Conservation (phyloP, 2,888 invertebrate species). For the Hemistola chrysoprasaria region DNA sequence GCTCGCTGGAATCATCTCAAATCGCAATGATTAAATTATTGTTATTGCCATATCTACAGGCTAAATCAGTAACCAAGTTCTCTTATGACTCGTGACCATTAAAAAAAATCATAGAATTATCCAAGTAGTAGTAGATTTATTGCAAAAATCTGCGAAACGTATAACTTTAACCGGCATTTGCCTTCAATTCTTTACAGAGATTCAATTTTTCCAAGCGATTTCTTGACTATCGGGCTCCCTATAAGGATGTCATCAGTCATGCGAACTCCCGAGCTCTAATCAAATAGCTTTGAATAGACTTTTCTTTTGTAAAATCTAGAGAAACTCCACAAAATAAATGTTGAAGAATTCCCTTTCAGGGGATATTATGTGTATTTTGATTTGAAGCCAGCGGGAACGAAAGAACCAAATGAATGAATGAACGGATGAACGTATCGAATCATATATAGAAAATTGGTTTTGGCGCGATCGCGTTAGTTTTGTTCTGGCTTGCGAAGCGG, state of each 20-base stretch:
- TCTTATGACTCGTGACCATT: no score
- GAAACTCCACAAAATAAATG: constrained; percentile 18
- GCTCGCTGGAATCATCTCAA: no score
- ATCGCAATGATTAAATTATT: no score
- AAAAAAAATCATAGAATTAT: no score
- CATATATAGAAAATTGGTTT: constrained; percentile 34
- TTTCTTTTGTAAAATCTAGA: constrained; percentile 25
- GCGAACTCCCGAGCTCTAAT: constrained; percentile 10
- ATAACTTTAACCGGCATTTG: neutral
- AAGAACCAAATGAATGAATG: constrained; percentile 34
- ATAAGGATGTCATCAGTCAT: constrained; percentile 9
- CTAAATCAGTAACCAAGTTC: no score
- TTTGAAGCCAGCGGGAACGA: constrained; percentile 33
- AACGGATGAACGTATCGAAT: constrained; percentile 35
- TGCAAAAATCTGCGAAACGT: constrained; percentile 1
- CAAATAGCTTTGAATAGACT: constrained; percentile 20
- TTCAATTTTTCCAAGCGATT: constrained; percentile 4
- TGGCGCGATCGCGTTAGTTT: constrained; percentile 25
- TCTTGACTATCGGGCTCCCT: constrained; percentile 1
- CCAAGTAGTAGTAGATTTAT: no score
- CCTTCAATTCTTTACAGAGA: neutral
- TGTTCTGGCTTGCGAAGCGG: neutral
- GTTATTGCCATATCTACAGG: no score
- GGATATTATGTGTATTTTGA: constrained; percentile 41
- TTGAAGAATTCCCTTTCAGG: constrained; percentile 35